These are phyloP conservation scores for Enteromius trimaculatus DNA, from an alignment of 2,797 vertebrate species.

Conservation along the genomic window DNA sequence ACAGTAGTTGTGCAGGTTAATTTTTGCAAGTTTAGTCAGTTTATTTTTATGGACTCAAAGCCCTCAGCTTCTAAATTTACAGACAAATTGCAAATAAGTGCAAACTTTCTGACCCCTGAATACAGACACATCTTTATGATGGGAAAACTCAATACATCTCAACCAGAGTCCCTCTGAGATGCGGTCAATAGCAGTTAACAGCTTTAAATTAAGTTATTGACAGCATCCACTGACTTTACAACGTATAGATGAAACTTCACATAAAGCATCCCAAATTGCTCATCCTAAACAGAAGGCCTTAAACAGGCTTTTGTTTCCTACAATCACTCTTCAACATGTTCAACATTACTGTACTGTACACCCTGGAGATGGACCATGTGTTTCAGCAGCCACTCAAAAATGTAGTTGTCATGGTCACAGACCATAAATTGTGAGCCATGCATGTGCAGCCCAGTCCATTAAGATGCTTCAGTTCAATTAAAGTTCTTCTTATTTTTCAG, in stretches of 20 bases:
- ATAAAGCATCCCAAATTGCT: slow-evolving; percentile 1
- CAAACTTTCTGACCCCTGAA: not conserved
- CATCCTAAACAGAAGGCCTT: slow-evolving; percentile 1
- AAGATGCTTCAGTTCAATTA: slow-evolving; percentile 60
- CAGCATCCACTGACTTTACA: slow-evolving; percentile 18
- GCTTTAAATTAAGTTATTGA: slow-evolving; percentile 52
- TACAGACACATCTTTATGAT: slow-evolving; percentile 5
- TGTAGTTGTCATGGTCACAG: slow-evolving; percentile 36
- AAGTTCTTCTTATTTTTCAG: slow-evolving; percentile 46
- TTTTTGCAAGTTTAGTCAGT: not conserved
- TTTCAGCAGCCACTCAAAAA: slow-evolving; percentile 15
- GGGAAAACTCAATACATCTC: slow-evolving; percentile 22
- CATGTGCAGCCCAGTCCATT: slow-evolving; percentile 46
- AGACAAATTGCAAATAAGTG: not conserved
- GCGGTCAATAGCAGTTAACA: slow-evolving; percentile 50
- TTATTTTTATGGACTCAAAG: not conserved
- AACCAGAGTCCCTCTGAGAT: slow-evolving; percentile 1
- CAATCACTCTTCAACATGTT: not conserved
- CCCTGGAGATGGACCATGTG: not conserved
- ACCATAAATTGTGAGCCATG: slow-evolving; percentile 25
- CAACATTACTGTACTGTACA: not conserved
- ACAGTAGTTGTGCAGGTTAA: not conserved
- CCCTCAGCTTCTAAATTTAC: not conserved
- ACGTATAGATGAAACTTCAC: not conserved
- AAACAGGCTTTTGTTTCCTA: not conserved